Percentiles rank a stretch among this genome's conserved stretches.
Evolutionary conservation across 2,113 vertebrate genomes (phyloP).

Genomic region (Odobenus rosmarus): DNA sequence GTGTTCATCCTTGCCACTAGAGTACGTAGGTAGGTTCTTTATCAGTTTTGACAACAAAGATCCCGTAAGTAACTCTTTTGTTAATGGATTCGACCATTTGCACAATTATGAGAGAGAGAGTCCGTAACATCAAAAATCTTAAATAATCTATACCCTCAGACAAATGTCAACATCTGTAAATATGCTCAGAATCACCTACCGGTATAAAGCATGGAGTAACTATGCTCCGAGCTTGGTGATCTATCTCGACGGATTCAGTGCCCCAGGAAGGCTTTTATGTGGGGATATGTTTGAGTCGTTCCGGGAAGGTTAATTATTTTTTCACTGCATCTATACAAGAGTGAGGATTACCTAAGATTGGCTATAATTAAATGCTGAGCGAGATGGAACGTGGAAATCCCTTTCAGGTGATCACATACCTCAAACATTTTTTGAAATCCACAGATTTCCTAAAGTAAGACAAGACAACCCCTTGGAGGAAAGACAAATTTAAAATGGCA

Average conservation of each 20-base stretch:
- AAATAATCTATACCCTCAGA: not conserved
- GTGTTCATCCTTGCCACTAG: not conserved
- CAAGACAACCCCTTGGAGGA: not conserved
- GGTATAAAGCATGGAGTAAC: not conserved
- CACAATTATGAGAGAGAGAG: not conserved
- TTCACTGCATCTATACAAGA: not conserved
- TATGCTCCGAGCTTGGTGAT: not conserved
- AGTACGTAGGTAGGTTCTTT: not conserved
- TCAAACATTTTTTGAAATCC: slow-evolving; percentile 53
- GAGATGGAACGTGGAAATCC: not conserved
- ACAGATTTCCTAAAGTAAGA: slow-evolving; percentile 8
- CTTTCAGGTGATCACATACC: slow-evolving; percentile 36
- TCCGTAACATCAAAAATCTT: not conserved
- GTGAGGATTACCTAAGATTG: slow-evolving; percentile 2
- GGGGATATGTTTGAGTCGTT: not conserved
- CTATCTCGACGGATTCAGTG: not conserved
- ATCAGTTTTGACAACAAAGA: slow-evolving; percentile 4
- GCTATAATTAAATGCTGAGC: slow-evolving; percentile 46
- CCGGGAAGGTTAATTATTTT: slow-evolving; percentile 21
- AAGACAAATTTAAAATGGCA: slow-evolving; percentile 43
- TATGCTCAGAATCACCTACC: not conserved
- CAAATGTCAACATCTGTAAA: slow-evolving; percentile 35
- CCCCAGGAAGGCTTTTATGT: slow-evolving; percentile 8
- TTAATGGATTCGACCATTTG: not conserved
- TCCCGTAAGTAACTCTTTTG: not conserved